Base-by-base conservation (phyloP, 1,140 invertebrate species). In the Sinonovacula constricta region DNA sequence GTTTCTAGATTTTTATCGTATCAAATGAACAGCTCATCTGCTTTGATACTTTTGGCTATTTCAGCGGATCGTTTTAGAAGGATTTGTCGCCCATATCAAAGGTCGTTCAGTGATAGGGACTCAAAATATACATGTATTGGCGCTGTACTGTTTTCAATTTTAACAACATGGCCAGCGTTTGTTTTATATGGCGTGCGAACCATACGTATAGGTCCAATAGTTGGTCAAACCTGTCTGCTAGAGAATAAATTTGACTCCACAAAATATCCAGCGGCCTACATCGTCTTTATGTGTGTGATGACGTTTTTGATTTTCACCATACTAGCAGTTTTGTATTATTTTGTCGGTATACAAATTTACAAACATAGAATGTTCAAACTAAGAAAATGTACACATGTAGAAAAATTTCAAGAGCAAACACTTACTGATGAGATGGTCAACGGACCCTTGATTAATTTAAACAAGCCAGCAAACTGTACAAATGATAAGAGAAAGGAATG, bases 321-420 rank as follows among this genome's bases (percentile, higher is more conserved):
- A 0, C 45, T 76, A 34, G 33, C 60, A n/a, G 39, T 76, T 10
- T 31, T 76, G 14, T 76, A 76, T 31, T 76, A 76, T 45, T 76
- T 66, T 22, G 51, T 76, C 34, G 72, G 72, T 33, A 54, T 76
- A 45, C 51, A 66, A 45, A 34, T 76, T 4, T 76, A 57, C 33
- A 54, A 26, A 7, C 72, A 76, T 31, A 22, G 45, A 56, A 53
- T 45, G 24, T 51, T 66, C 15, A 69, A 53, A 34, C 14, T 34
- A n/a, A 69, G 57, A 33, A 53, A 53, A 2, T n/a, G n/a, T n/a
- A n/a, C n/a, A n/a, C n/a, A n/a, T n/a, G n/a, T n/a, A n/a, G n/a
- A n/a, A n/a, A n/a, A n/a, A n/a, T n/a, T n/a, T n/a, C n/a, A n/a
- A n/a, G n/a, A n/a, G n/a, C n/a, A n/a, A n/a, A n/a, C n/a, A n/a